phyloP scores from a whole-genome alignment of 2,113 vertebrate species.

The Dolichallabes microphthalmus region DNA sequence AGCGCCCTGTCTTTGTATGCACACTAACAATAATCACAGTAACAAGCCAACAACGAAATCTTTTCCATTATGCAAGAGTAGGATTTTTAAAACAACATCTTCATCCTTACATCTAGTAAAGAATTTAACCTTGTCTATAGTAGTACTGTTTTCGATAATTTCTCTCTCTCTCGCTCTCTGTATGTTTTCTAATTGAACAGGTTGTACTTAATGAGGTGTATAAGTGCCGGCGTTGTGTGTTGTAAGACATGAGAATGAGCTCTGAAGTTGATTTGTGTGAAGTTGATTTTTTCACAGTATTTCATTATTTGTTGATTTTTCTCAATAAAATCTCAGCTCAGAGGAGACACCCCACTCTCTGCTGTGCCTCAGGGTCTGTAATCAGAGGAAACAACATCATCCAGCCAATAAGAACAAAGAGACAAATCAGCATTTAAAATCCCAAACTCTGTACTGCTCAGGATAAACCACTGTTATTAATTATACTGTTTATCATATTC shows the following conservation, averaged over 20 bases:
- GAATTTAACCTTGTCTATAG: neutral
- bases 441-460: neutral
- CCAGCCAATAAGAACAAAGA: neutral
- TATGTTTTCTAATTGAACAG: neutral
- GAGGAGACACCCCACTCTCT: too few species aligned
- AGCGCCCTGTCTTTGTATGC: conserved; percentile 19
- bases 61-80: neutral
- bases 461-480: neutral
- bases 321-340: too few species aligned
- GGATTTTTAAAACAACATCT: neutral
- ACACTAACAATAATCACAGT: conserved; percentile 7
- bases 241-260: neutral
- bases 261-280: neutral
- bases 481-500: neutral
- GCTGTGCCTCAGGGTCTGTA: neutral
- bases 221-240: neutral
- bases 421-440: neutral
- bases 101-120: neutral
- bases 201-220: neutral
- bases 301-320: too few species aligned
- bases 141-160: neutral
- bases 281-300: neutral
- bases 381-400: neutral
- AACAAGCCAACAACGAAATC: neutral
- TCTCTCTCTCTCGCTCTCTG: neutral